These are phyloP conservation scores for Thalassophryne amazonica DNA, from an alignment of 2,797 vertebrate species.

Conservation along the genomic window DNA sequence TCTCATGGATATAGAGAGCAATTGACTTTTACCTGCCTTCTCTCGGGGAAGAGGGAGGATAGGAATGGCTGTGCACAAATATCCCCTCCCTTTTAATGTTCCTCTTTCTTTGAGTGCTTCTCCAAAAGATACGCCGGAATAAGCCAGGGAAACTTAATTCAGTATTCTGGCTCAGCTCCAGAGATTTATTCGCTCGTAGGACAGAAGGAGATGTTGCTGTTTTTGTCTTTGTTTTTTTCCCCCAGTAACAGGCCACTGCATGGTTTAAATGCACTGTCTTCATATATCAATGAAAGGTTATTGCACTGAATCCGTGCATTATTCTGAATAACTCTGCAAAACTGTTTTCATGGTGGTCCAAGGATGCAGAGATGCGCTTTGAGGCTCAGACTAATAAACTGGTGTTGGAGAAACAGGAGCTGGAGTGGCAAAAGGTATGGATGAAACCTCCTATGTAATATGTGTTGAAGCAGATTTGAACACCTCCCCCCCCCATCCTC, in stretches of 20 bases:
- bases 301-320: background rate
- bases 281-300: background rate
- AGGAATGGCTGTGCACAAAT: slow-evolving; percentile 76
- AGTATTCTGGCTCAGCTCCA: slow-evolving; percentile 46
- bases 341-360: slow-evolving; percentile 41
- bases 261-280: background rate
- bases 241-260: background rate
- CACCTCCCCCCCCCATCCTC: no score
- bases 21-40: slow-evolving; percentile 79
- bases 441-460: background rate
- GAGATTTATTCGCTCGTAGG: slow-evolving; percentile 1
- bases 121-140: slow-evolving; percentile 50
- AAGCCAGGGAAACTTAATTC: slow-evolving; percentile 54
- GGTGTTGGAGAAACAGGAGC: slow-evolving; percentile 88
- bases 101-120: slow-evolving; percentile 39
- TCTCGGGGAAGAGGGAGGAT: slow-evolving; percentile 68
- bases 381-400: slow-evolving; percentile 88
- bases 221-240: background rate
- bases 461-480: no score
- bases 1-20: slow-evolving; percentile 68
- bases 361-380: slow-evolving; percentile 86
- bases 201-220: background rate
- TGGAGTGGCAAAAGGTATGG: slow-evolving; percentile 90
- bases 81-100: slow-evolving; percentile 73
- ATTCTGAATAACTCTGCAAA: background rate